phyloP scores from a whole-genome alignment of 2,888 invertebrate species.

The Luperina nickerlii region DNA sequence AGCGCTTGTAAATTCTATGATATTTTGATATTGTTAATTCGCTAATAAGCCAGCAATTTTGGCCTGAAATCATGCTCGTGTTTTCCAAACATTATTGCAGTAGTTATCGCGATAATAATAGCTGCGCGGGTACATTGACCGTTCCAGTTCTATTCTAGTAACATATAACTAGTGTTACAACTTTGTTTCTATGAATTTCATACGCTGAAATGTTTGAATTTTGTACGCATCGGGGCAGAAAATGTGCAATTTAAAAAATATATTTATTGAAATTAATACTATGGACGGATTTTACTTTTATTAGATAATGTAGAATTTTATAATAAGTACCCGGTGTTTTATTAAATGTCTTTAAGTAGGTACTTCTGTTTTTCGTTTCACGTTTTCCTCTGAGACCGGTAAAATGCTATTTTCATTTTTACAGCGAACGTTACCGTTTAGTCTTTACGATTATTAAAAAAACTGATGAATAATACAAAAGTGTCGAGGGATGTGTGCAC shows the following conservation, averaged over 20 bases:
- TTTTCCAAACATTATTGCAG: slow-evolving; percentile 81
- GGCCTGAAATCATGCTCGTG: slow-evolving; percentile 77
- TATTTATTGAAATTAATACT: neutral
- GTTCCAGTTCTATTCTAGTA: slow-evolving; percentile 86
- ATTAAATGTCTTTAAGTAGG: slow-evolving; percentile 18
- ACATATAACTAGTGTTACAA: slow-evolving; percentile 71
- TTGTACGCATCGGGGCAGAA: slow-evolving; percentile 16
- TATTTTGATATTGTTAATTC: slow-evolving; percentile 62
- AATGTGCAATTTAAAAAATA: slow-evolving; percentile 10
- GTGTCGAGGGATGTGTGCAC: slow-evolving; percentile 25
- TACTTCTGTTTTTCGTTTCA: neutral
- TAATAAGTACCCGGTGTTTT: neutral
- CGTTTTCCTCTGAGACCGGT: slow-evolving; percentile 31
- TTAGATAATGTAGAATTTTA: neutral
- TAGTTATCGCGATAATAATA: slow-evolving; percentile 85
- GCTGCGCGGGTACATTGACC: slow-evolving; percentile 82
- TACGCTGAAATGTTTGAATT: slow-evolving; percentile 64
- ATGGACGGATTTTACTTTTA: neutral
- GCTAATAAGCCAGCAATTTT: slow-evolving; percentile 70
- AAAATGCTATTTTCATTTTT: slow-evolving; percentile 26
- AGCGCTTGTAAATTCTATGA: slow-evolving; percentile 17
- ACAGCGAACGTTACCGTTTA: slow-evolving; percentile 23
- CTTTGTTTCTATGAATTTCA: slow-evolving; percentile 76
- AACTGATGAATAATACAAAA: slow-evolving; percentile 26
- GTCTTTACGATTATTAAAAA: slow-evolving; percentile 26